Conservation (phyloP, 2,888 invertebrate species). For the Apeira syringaria region DNA sequence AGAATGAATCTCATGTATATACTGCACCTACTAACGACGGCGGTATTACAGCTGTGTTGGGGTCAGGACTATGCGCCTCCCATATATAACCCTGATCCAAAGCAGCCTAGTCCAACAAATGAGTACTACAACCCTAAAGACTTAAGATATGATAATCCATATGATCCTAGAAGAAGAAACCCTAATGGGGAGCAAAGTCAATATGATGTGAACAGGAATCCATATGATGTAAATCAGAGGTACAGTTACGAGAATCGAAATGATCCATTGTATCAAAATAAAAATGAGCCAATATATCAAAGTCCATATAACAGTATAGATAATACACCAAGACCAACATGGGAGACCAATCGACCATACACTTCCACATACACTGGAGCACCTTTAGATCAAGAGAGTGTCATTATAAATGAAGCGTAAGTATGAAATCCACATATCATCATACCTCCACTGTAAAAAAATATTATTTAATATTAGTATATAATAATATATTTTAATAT, state of each 20-base stretch:
- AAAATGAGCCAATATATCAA: slow-evolving; percentile 43
- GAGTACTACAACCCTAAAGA: slow-evolving; percentile 54
- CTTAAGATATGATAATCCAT: slow-evolving; percentile 66
- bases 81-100: slow-evolving; percentile 61
- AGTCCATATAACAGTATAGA: slow-evolving; percentile 40
- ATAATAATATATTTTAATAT: too few species aligned
- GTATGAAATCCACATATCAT: too few species aligned
- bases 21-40: slow-evolving; percentile 41
- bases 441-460: too few species aligned
- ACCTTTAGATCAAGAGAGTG: slow-evolving; percentile 70
- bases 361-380: slow-evolving; percentile 51
- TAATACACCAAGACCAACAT: slow-evolving; percentile 53
- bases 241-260: slow-evolving; percentile 38
- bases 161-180: slow-evolving; percentile 56
- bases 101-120: slow-evolving; percentile 60
- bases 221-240: slow-evolving; percentile 47
- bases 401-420: slow-evolving; percentile 83
- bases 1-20: slow-evolving; percentile 68
- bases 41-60: slow-evolving; percentile 50
- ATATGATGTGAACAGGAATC: slow-evolving; percentile 42
- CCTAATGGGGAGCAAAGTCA: slow-evolving; percentile 38
- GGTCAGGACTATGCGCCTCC: slow-evolving; percentile 66
- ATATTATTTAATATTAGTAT: too few species aligned
- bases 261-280: slow-evolving; percentile 41
- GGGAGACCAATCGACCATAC: slow-evolving; percentile 58